These are phyloP conservation scores for Phrynocephalus versicolor DNA, from an alignment of 2,113 vertebrate genomes.

Conservation along the genomic window DNA sequence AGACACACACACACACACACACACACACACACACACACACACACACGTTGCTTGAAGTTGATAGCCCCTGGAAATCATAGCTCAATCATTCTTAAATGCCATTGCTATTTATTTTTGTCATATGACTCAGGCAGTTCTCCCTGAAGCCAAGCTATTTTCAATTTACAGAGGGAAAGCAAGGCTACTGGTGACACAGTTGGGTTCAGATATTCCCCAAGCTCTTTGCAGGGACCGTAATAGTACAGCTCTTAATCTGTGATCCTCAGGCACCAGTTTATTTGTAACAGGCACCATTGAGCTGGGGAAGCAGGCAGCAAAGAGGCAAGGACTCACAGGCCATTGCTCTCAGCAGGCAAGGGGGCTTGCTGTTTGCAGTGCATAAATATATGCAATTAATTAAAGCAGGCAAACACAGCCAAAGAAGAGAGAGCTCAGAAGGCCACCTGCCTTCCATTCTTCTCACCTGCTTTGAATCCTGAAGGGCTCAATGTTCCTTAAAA, in stretches of 20 bases:
- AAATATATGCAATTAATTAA: background rate
- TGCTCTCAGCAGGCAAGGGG: background rate
- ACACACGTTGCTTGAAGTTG: background rate
- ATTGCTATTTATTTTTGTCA: conserved; percentile 53
- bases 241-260: background rate
- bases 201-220: background rate
- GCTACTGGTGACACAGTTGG: background rate
- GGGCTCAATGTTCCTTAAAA: background rate
- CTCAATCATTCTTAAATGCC: conserved; percentile 53
- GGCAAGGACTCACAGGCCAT: background rate
- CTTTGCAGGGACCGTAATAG: background rate
- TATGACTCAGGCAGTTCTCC: conserved; percentile 41
- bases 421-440: background rate
- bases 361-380: background rate
- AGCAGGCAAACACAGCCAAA: background rate
- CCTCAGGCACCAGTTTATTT: background rate
- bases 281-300: background rate
- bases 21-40: background rate
- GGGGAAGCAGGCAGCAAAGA: background rate
- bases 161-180: conserved; percentile 18
- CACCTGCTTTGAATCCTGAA: background rate
- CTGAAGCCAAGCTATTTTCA: conserved; percentile 20
- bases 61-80: conserved; percentile 54
- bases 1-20: no score
- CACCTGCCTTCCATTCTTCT: background rate